A percentile compares a stretch with the other conserved stretches of the same genome.
These are phyloP conservation scores for Peromyscus maniculatus DNA, from an alignment of 2,113 vertebrate genomes.

Conservation along the genomic window DNA sequence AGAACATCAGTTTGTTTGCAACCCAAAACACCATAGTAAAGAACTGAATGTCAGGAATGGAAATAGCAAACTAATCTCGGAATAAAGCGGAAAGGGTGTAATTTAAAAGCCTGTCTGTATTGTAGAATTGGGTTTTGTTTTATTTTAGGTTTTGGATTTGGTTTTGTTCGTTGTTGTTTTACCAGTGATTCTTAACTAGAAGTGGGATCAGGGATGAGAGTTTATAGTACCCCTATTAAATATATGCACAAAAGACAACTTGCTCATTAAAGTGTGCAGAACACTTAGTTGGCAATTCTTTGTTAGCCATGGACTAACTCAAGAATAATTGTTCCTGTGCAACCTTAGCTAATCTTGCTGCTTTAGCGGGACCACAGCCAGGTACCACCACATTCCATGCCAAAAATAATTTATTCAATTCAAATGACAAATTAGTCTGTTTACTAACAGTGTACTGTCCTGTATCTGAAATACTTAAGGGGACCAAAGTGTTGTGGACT, in stretches of 20 bases:
- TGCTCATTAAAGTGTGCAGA: neutral
- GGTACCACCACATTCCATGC: neutral
- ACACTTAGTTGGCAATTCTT: neutral
- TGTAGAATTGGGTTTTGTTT: conserved; percentile 12
- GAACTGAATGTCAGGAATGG: neutral
- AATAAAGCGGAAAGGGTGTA: neutral
- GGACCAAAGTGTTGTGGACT: neutral
- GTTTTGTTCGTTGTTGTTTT: neutral
- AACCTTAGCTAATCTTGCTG: neutral
- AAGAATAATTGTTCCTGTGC: neutral
- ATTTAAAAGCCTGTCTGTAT: neutral
- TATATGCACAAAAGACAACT: neutral
- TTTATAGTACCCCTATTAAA: conserved; percentile 43
- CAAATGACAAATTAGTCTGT: conserved; percentile 20
- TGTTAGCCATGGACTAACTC: neutral
- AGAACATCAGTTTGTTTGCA: conserved; percentile 55
- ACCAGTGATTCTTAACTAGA: conserved; percentile 43
- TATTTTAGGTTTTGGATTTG: neutral
- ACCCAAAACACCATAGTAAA: conserved; percentile 41
- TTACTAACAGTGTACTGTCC: neutral
- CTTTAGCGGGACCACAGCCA: neutral
- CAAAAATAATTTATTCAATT: conserved; percentile 23
- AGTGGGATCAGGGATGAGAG: conserved; percentile 15
- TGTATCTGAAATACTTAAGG: neutral
- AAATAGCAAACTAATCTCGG: neutral